phyloP scores from a whole-genome alignment of 2,113 vertebrate species.

The Apistogramma diplotaenia region DNA sequence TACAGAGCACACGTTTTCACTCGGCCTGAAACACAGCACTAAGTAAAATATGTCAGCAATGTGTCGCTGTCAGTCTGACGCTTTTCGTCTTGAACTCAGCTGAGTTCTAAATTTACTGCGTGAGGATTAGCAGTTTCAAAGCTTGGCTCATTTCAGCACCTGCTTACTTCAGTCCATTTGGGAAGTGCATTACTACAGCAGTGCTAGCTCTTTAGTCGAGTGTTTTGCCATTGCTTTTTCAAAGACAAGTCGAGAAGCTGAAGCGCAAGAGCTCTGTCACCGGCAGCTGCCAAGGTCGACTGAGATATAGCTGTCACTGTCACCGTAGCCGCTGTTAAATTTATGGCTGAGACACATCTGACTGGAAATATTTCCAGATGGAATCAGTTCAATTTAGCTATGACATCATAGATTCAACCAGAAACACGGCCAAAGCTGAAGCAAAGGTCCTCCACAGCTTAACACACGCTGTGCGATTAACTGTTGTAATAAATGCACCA shows the following conservation, averaged over 20 bases:
- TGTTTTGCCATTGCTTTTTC: background rate
- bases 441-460: background rate
- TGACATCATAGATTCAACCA: background rate
- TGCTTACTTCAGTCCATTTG: constrained; percentile 68
- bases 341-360: background rate
- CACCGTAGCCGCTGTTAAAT: background rate
- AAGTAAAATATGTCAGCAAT: constrained; percentile 41
- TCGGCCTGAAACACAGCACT: background rate
- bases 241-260: background rate
- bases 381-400: background rate
- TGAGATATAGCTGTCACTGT: background rate
- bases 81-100: constrained; percentile 47
- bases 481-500: background rate
- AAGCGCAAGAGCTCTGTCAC: background rate
- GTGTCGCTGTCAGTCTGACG: constrained; percentile 25
- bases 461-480: background rate
- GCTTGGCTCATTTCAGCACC: constrained; percentile 62
- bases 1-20: background rate
- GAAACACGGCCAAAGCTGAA: background rate
- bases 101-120: constrained; percentile 72
- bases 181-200: background rate
- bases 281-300: background rate
- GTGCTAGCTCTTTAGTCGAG: background rate
- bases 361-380: background rate
- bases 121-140: constrained; percentile 69